Evolutionary conservation across 1,140 invertebrate genomes (phyloP), one percentile per base, ranked within the genome.

Genomic region (Drosophila teissieri): DNA sequence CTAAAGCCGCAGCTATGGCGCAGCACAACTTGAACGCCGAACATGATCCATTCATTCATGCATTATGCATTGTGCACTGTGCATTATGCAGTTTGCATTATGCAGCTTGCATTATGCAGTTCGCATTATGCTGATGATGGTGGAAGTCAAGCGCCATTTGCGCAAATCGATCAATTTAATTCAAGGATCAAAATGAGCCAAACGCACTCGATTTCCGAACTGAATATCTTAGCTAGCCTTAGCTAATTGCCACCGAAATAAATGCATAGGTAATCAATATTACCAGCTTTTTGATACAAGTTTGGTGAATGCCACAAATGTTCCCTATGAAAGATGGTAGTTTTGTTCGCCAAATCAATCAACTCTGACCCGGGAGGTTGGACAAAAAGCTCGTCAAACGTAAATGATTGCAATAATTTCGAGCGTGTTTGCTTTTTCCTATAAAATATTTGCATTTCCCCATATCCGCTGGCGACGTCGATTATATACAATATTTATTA

Each of bases 401-500:
- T 46, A 73, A 73, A 73, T 73, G 48, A 73, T 73, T 73, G 67
- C 48, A 73, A 53, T 73, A 73, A 73, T 61, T 73, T 61, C 51
- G 52, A 45, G 44, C 65, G 44, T 70, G 68, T 73, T 73, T 73
- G 52, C 55, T 51, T 73, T 73, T 73, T 61, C 55, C 67, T 51
- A 70, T 49, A 70, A 70, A 72, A 70, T 57, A 72, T 72, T 72
- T 72, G 44, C 65, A 70, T 74, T 49, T 72, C 52, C 37, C 6
- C 65, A 19, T 45, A 72, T 72, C 65, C 65, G 65, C 22, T 72
- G 65, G 65, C 19, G 52, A 27, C 46, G 54, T 73, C 39, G 69
- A 73, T 73, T 61, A 73, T 73, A 52, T 73, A 58, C 55, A 73
- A 73, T 73, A 73, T 73, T 73, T 73, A 72, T 72, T 70, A 37